Evolutionary conservation across 2,888 invertebrate genomes (phyloP).

Genomic region (Limenitis camilla): DNA sequence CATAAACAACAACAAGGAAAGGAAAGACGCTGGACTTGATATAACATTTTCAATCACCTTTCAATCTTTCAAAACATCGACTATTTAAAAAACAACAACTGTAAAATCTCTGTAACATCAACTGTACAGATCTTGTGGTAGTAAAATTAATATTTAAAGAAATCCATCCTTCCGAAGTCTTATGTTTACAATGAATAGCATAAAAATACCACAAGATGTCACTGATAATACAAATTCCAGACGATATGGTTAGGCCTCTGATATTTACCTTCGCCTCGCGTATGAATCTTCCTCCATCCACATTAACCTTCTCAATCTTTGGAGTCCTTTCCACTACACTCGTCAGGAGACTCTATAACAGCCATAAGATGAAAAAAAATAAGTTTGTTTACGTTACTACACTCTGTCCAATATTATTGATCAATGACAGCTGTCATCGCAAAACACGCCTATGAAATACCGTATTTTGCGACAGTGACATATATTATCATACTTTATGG

Average conservation of each 20-base stretch:
- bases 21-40: conserved; percentile 53
- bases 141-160: too few relatives aligned
- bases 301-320: conserved; percentile 95
- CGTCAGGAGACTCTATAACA: conserved; percentile 89
- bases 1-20: conserved; percentile 29
- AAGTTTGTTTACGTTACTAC: too few relatives aligned
- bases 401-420: too few relatives aligned
- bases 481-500: too few relatives aligned
- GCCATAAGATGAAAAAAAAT: neutral
- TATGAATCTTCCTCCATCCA: conserved; percentile 95
- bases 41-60: conserved; percentile 39
- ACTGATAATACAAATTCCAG: conserved; percentile 23
- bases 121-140: too few relatives aligned
- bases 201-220: conserved; percentile 33
- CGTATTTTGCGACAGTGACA: too few relatives aligned
- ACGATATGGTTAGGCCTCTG: conserved; percentile 11
- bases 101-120: too few relatives aligned
- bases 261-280: conserved; percentile 96
- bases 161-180: too few relatives aligned
- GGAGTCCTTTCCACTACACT: conserved; percentile 94
- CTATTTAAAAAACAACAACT: neutral
- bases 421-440: too few relatives aligned
- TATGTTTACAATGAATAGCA: neutral
- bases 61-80: conserved; percentile 39
- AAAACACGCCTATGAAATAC: too few relatives aligned